A percentile compares a stretch with the other conserved stretches of the same genome.
Conservation (phyloP, 2,113 vertebrate species). For the Tragulus kanchil region DNA sequence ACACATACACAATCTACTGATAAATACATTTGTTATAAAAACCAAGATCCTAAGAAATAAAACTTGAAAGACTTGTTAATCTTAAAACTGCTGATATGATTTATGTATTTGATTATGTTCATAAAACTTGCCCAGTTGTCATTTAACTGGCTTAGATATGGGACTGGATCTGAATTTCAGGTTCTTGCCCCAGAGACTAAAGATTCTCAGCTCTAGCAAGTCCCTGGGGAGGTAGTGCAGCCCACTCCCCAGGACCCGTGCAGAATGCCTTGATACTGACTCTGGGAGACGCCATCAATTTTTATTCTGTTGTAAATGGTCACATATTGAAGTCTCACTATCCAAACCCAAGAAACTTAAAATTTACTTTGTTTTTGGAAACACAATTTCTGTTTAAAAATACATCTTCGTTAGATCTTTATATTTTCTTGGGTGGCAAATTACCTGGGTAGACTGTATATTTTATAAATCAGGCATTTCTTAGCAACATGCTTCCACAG, state of each 20-base stretch:
- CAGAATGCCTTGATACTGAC: background rate
- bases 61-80: background rate
- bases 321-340: background rate
- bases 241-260: background rate
- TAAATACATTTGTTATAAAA: background rate
- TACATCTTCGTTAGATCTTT: background rate
- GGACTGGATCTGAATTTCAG: background rate
- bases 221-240: background rate
- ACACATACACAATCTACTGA: background rate
- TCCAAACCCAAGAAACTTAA: background rate
- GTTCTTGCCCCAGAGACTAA: background rate
- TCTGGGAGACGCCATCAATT: background rate
- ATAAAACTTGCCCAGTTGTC: background rate
- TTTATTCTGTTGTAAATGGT: background rate
- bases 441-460: background rate
- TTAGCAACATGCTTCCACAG: background rate
- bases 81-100: background rate
- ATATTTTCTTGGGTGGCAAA: background rate
- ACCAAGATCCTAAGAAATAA: background rate
- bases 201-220: background rate
- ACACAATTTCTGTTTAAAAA: slow-evolving; percentile 28
- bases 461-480: background rate
- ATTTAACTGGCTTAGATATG: background rate
- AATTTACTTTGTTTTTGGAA: slow-evolving; percentile 6
- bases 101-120: background rate